Evolutionary conservation across 2,888 invertebrate genomes (phyloP).

Genomic region (Eucriotettix oculatus): DNA sequence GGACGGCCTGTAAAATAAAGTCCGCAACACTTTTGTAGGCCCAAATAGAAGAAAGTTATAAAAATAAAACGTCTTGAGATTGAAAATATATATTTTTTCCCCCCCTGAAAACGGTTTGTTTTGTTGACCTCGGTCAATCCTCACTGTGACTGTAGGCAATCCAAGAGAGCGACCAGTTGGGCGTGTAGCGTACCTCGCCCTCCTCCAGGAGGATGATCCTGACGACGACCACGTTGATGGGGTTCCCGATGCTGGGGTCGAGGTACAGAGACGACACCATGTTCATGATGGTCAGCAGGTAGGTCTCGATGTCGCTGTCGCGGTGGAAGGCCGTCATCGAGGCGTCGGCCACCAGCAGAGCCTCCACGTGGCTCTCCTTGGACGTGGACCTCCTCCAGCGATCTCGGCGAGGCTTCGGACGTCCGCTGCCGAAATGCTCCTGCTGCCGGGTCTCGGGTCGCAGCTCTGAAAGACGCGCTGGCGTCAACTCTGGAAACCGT

Average conservation of each 20-base stretch:
- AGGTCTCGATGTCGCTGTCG: conserved; percentile 64
- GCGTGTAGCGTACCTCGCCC: conserved; percentile 3
- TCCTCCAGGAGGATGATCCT: conserved; percentile 56
- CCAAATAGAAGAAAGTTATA: too few species aligned
- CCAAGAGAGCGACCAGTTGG: not conserved
- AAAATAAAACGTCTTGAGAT: too few species aligned
- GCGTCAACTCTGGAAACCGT: not conserved
- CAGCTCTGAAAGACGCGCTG: not conserved
- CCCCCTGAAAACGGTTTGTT: too few species aligned
- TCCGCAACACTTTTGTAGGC: too few species aligned
- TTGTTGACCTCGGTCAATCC: too few species aligned
- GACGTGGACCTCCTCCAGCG: conserved; percentile 47
- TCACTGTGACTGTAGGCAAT: too few species aligned
- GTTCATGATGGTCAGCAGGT: conserved; percentile 82
- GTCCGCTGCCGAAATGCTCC: too few species aligned
- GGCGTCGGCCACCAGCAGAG: conserved; percentile 71
- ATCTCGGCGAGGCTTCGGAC: conserved; percentile 9
- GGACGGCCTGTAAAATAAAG: too few species aligned
- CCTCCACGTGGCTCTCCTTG: conserved; percentile 64
- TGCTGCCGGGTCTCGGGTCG: not conserved
- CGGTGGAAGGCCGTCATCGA: conserved; percentile 76
- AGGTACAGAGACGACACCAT: conserved; percentile 76
- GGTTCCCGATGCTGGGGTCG: conserved; percentile 79
- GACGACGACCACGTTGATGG: conserved; percentile 78
- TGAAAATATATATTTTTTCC: too few species aligned